Conservation (phyloP, 2,113 vertebrate species). For the Siniperca chuatsi region DNA sequence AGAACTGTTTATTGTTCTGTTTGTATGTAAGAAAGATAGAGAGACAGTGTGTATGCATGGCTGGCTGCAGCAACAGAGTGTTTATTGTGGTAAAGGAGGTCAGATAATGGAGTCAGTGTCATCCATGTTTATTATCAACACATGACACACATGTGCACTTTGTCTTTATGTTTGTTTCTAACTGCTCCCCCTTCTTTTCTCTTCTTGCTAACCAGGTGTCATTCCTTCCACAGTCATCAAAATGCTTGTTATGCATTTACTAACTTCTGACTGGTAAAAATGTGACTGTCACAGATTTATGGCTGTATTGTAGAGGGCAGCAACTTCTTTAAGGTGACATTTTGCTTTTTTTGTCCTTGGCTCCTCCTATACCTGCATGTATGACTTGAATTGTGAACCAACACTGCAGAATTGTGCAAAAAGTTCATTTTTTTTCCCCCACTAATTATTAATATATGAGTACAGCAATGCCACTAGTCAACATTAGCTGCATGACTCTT, state of each 20-base stretch:
- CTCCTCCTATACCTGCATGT: neutral
- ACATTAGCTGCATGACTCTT: neutral
- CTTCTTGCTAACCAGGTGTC: neutral
- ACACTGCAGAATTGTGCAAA: neutral
- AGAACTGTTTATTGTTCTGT: neutral
- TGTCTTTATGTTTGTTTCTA: neutral
- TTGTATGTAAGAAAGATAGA: neutral
- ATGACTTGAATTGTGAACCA: neutral
- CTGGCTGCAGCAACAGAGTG: neutral
- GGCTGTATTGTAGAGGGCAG: neutral
- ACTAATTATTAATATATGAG: neutral
- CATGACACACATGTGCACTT: constrained; percentile 55
- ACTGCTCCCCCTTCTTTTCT: neutral
- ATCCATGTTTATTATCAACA: constrained; percentile 55
- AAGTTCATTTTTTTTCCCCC: neutral
- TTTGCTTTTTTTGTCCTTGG: neutral
- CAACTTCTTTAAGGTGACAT: neutral
- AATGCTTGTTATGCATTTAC: constrained; percentile 2
- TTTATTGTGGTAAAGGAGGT: constrained; percentile 43
- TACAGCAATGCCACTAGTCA: neutral
- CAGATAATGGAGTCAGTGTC: constrained; percentile 33
- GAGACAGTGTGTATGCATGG: neutral
- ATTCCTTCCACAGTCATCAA: constrained; percentile 40
- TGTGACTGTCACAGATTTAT: constrained; percentile 41
- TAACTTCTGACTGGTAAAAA: constrained; percentile 13